Evolutionary conservation across 2,888 invertebrate species (phyloP).

Genomic region (Bombylius discolor): DNA sequence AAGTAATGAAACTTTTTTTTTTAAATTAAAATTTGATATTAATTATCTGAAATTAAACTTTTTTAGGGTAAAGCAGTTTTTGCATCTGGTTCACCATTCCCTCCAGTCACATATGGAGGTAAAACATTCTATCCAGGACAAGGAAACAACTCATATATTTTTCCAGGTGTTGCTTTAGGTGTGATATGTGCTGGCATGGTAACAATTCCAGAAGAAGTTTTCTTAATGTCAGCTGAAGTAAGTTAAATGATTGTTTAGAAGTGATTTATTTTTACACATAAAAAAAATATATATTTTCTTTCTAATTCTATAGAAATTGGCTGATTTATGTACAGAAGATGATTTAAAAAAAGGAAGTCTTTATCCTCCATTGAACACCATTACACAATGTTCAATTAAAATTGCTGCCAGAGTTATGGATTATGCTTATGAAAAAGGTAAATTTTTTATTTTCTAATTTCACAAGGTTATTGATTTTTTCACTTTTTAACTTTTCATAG

Average conservation of each 20-base stretch:
- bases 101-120: slow-evolving; percentile 67
- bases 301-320: slow-evolving; percentile 47
- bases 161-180: slow-evolving; percentile 90
- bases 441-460: slow-evolving; percentile 11
- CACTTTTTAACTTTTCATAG: slow-evolving; percentile 36
- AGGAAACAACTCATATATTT: slow-evolving; percentile 96
- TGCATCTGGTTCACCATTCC: slow-evolving; percentile 94
- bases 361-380: slow-evolving; percentile 77
- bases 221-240: slow-evolving; percentile 83
- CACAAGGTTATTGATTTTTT: neutral
- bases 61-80: slow-evolving; percentile 77
- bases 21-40: neutral
- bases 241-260: neutral
- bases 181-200: slow-evolving; percentile 77
- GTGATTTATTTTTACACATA: neutral
- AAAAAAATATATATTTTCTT: slow-evolving; percentile 6
- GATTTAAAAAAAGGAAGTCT: slow-evolving; percentile 75
- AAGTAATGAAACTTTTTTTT: slow-evolving; percentile 40
- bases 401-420: slow-evolving; percentile 74
- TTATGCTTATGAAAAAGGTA: slow-evolving; percentile 67
- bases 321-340: slow-evolving; percentile 64
- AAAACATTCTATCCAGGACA: slow-evolving; percentile 82
- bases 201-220: slow-evolving; percentile 82
- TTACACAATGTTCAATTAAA: slow-evolving; percentile 72
- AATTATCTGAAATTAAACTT: neutral